Evolutionary conservation across 2,888 invertebrate genomes (phyloP).

Genomic region (Melikaiella ostensackeni): DNA sequence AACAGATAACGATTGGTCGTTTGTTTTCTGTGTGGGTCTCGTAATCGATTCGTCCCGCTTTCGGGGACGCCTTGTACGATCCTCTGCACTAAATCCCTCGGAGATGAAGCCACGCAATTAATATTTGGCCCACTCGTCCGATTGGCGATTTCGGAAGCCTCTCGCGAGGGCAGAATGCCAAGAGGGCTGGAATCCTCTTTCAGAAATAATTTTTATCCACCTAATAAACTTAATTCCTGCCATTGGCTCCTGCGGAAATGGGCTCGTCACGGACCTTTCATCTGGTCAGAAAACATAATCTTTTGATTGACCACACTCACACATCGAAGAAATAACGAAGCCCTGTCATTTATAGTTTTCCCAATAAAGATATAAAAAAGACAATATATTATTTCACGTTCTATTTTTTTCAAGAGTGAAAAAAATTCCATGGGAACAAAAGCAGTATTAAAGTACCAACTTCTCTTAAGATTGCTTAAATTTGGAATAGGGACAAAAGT

Average conservation of each 20-base stretch:
- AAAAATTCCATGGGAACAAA: too few relatives aligned
- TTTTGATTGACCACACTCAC: conserved; percentile 5
- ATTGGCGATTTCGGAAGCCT: conserved; percentile 52
- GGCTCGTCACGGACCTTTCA: conserved; percentile 9
- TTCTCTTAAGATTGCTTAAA: too few relatives aligned
- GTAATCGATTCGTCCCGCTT: conserved; percentile 30
- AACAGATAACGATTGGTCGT: not conserved
- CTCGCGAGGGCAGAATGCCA: conserved; percentile 31
- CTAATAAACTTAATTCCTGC: conserved; percentile 59
- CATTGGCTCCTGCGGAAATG: conserved; percentile 15
- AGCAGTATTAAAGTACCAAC: too few relatives aligned
- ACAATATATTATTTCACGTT: too few relatives aligned
- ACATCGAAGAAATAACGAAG: not conserved
- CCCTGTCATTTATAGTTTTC: not conserved
- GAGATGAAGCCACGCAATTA: conserved; percentile 46
- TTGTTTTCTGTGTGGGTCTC: not conserved
- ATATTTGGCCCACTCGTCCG: conserved; percentile 50
- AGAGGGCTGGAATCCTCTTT: conserved; percentile 43
- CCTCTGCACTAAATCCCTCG: conserved; percentile 22
- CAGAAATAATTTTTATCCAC: conserved; percentile 59
- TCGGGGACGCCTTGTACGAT: conserved; percentile 9
- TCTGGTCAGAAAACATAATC: conserved; percentile 15
- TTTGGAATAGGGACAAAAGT: too few relatives aligned
- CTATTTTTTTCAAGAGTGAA: too few relatives aligned
- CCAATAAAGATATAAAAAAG: too few relatives aligned